A percentile compares a stretch with the other conserved stretches of the same genome.
phyloP scores from a whole-genome alignment of 2,113 vertebrate species.

The Pterocles orientalis region DNA sequence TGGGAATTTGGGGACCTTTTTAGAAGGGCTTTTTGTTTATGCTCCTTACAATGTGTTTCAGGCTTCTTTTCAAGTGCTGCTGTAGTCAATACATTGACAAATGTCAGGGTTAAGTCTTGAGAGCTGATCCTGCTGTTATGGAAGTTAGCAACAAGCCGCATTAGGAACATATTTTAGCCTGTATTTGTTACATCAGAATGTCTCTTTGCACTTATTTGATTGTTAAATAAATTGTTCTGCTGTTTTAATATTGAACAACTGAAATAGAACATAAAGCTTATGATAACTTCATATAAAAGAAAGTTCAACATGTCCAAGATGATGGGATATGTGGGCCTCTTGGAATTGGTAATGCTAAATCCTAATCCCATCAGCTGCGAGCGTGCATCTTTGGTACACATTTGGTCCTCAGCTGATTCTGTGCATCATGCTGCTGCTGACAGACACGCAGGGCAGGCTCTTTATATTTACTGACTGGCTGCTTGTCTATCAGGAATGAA shows the following conservation, averaged over 20 bases:
- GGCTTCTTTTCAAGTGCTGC: constrained; percentile 25
- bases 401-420: constrained; percentile 71
- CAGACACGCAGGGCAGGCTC: constrained; percentile 10
- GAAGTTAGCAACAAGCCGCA: not conserved
- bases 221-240: constrained; percentile 6
- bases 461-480: constrained; percentile 44
- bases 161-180: not conserved
- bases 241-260: constrained; percentile 26
- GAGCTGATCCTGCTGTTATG: not conserved
- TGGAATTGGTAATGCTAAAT: constrained; percentile 19
- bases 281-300: constrained; percentile 35
- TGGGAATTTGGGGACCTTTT: constrained; percentile 36
- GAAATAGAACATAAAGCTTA: constrained; percentile 20
- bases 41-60: constrained; percentile 17
- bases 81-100: not conserved
- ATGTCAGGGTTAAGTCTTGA: constrained; percentile 23
- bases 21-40: constrained; percentile 43
- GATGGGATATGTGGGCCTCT: constrained; percentile 33
- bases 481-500: constrained; percentile 62
- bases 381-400: not conserved
- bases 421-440: constrained; percentile 54
- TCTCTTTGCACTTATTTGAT: not conserved
- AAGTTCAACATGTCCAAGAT: not conserved
- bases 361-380: constrained; percentile 66
- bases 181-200: not conserved